A percentile compares a stretch with the other conserved stretches of the same genome.
Conservation (phyloP, 2,113 vertebrate species). For the Rousettus leschenaultii region DNA sequence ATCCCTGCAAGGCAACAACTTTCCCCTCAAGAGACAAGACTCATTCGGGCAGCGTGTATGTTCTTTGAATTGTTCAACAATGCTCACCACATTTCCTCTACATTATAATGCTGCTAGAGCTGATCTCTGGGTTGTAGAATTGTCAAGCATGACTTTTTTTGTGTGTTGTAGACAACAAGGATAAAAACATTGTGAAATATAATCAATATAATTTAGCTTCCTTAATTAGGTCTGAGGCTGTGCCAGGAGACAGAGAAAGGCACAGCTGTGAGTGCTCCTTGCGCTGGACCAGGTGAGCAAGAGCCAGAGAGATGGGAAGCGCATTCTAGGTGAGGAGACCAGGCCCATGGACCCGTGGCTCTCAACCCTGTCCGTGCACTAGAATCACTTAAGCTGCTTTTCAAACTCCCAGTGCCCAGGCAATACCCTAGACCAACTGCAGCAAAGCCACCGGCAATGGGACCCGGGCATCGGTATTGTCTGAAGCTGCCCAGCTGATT, state of each 20-base stretch:
- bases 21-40: not conserved
- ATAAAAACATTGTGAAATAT: not conserved
- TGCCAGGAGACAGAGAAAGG: not conserved
- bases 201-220: not conserved
- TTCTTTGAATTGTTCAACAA: not conserved
- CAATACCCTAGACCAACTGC: not conserved
- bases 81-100: not conserved
- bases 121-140: not conserved
- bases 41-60: not conserved
- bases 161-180: not conserved
- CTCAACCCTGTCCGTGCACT: not conserved
- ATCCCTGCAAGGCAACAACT: not conserved
- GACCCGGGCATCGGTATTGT: accelerated
- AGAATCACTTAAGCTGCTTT: not conserved
- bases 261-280: not conserved
- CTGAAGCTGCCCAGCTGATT: not conserved
- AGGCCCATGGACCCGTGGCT: not conserved
- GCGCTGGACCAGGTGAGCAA: not conserved
- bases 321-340: not conserved
- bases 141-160: not conserved
- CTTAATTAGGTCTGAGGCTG: not conserved
- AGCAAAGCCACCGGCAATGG: not conserved
- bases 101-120: not conserved
- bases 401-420: not conserved
- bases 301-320: not conserved